Evolutionary conservation across 2,888 invertebrate species (phyloP).

Genomic region (Tenthredo scrophulariae): DNA sequence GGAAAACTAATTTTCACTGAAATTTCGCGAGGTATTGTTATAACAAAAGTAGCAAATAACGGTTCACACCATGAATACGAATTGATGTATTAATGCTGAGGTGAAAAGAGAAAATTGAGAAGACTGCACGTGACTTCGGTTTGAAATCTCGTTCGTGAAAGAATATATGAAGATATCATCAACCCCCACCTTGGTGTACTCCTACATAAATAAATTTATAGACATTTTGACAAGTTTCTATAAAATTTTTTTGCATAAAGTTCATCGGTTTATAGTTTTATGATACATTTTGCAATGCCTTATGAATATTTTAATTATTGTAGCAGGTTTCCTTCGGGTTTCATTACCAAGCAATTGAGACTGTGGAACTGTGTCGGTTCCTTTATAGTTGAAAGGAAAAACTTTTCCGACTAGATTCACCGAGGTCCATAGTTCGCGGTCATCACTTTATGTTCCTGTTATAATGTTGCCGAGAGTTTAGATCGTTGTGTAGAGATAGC

Average conservation of each 20-base stretch:
- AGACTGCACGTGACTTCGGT: slow-evolving; percentile 7
- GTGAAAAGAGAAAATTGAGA: neutral
- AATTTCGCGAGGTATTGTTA: neutral
- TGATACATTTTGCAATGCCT: neutral
- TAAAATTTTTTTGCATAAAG: neutral
- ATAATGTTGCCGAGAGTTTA: neutral
- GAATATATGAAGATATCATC: neutral
- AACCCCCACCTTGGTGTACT: neutral
- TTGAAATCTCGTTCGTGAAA: neutral
- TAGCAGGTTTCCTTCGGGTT: neutral
- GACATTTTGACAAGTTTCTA: neutral
- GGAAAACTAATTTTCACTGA: neutral
- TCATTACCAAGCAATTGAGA: neutral
- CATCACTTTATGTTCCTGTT: neutral
- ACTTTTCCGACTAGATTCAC: neutral
- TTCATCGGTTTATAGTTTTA: neutral
- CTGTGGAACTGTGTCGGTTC: neutral
- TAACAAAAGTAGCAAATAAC: slow-evolving; percentile 17
- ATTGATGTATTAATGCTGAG: slow-evolving; percentile 38
- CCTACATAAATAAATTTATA: neutral
- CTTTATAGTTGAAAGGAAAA: neutral
- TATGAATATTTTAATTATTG: neutral
- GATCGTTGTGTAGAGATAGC: neutral
- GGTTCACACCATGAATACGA: slow-evolving; percentile 25
- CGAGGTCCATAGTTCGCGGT: neutral